Base-by-base conservation (phyloP, 1,140 invertebrate genomes). In the Phenacoccus solenopsis region DNA sequence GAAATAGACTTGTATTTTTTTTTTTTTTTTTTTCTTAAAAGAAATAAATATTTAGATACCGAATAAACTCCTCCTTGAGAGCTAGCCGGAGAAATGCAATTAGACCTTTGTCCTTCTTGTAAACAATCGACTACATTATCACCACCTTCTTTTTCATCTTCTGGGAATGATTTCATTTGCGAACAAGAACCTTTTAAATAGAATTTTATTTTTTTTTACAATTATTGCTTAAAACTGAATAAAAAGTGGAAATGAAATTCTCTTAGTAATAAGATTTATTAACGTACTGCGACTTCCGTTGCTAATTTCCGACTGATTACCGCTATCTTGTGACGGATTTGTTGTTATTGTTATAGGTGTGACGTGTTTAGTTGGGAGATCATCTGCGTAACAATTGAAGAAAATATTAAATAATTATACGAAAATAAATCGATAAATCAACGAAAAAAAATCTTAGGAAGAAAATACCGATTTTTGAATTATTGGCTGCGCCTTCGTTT, bases 11-110 rank as follows among this genome's bases (percentile, higher is more conserved):
- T n/a, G n/a, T n/a, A n/a, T n/a, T n/a, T n/a, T n/a, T n/a, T n/a
- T n/a, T n/a, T n/a, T n/a, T n/a, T n/a, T n/a, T n/a, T n/a, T n/a
- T n/a, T n/a, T n/a, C n/a, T n/a, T n/a, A n/a, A n/a, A n/a, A 16
- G 28, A 28, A 35, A 68, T 10, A 68, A 12, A n/a, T 30, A 30
- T 22, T 1, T 32, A 30, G n/a, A 87, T 82, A 91, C 90, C 68
- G 88, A 88, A 77, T 94, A 94, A 56, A 93, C 86, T 0, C 92
- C 92, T 0, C 92, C 91, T 80, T 93, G 90, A 32, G 88, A 90
- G 74, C 89, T 91, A 3, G 87, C 89, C 1, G 89, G 89, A 0
- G 89, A 91, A 1, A 88, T 86, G 72, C 89, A 91, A 24, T 81
- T 79, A 0, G 85, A 86, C 70, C 82, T 78, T 13, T 81, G 80